A percentile compares a stretch with the other conserved stretches of the same genome.
These are phyloP conservation scores for Tyrannus savana DNA, from an alignment of 2,113 vertebrate species.

Conservation along the genomic window DNA sequence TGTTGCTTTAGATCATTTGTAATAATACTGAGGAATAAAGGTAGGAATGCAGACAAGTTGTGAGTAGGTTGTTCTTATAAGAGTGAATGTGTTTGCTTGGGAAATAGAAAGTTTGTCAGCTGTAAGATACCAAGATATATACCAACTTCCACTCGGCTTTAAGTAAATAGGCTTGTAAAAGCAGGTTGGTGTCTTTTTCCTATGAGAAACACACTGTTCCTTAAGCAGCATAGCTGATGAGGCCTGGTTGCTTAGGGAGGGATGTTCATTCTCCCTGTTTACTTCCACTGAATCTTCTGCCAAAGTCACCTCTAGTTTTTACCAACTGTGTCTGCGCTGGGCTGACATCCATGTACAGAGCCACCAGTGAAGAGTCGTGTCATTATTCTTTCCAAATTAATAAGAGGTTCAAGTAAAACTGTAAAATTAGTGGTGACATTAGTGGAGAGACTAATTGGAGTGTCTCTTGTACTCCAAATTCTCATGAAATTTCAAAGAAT, in stretches of 20 bases:
- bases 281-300: neutral
- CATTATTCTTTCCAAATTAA: neutral
- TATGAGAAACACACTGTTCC: fast-evolving
- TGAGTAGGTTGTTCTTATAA: neutral
- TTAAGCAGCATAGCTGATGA: neutral
- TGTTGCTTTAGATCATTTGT: neutral
- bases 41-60: neutral
- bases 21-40: neutral
- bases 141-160: neutral
- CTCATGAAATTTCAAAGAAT: neutral
- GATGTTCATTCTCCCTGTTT: fast-evolving
- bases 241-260: neutral
- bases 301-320: neutral
- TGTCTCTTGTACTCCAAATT: neutral
- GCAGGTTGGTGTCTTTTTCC: neutral
- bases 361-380: neutral
- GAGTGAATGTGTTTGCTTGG: neutral
- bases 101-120: neutral
- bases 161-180: neutral
- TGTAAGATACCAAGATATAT: neutral
- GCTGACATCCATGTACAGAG: neutral
- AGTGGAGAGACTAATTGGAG: neutral
- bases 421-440: neutral
- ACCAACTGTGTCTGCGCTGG: fast-evolving
- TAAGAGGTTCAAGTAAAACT: neutral